Conservation (phyloP, 2,113 vertebrate genomes). For the Poeciliopsis turrubarensis region DNA sequence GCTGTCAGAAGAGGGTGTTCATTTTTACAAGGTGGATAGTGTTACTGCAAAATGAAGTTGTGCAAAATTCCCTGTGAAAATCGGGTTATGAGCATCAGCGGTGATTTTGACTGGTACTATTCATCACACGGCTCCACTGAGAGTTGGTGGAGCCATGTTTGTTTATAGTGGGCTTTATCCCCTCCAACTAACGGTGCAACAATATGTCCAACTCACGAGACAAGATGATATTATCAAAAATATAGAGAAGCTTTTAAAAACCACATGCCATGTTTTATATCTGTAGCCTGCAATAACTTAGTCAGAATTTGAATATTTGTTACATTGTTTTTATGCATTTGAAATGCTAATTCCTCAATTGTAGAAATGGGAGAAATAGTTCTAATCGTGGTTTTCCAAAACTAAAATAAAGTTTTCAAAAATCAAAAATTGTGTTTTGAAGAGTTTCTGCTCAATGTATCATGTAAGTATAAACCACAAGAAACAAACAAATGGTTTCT, state of each 20-base stretch:
- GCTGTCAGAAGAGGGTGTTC: conserved; percentile 71
- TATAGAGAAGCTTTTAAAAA: not conserved
- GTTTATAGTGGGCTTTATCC: conserved; percentile 58
- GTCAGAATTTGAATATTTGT: not conserved
- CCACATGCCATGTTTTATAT: not conserved
- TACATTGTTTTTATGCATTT: not conserved
- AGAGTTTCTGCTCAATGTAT: not conserved
- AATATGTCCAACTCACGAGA: not conserved
- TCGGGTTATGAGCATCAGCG: conserved; percentile 59
- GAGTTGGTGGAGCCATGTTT: conserved; percentile 55
- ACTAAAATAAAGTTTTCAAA: not conserved
- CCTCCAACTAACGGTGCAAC: conserved; percentile 41
- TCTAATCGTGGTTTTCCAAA: no score
- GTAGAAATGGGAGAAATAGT: not conserved
- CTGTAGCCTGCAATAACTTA: not conserved
- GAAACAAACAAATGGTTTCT: not conserved
- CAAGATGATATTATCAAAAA: not conserved
- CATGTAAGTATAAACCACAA: not conserved
- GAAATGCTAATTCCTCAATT: not conserved
- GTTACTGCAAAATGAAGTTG: conserved; percentile 75
- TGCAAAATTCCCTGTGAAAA: conserved; percentile 77
- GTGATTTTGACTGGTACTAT: conserved; percentile 65
- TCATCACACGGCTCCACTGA: conserved; percentile 66
- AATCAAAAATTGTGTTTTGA: not conserved
- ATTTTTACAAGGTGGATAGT: conserved; percentile 76